These are phyloP conservation scores for Lagorchestes hirsutus DNA, from an alignment of 2,797 vertebrate genomes.

Conservation along the genomic window DNA sequence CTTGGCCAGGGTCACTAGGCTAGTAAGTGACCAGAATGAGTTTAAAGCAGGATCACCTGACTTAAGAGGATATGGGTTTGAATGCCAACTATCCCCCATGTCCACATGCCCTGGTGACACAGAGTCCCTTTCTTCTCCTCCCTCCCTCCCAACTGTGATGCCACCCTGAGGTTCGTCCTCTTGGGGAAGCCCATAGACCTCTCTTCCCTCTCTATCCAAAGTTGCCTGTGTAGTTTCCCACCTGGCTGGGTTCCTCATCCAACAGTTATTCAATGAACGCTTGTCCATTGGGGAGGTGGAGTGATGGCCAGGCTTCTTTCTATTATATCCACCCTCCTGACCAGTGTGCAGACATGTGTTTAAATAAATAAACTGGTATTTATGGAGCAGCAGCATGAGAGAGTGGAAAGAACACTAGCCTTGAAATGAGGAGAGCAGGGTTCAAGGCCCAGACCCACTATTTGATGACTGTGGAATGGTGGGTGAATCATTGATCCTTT, in stretches of 20 bases:
- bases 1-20: neutral
- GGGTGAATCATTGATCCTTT: constrained; percentile 25
- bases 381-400: neutral
- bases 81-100: neutral
- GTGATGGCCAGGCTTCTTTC: neutral
- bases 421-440: constrained; percentile 10
- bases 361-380: constrained; percentile 33
- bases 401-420: constrained; percentile 35
- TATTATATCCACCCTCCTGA: neutral
- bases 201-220: constrained; percentile 40
- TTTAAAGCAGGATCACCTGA: neutral
- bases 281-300: neutral
- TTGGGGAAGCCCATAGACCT: neutral
- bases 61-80: neutral
- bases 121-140: neutral
- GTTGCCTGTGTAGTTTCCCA: constrained; percentile 3
- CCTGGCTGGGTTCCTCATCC: neutral
- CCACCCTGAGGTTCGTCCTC: neutral
- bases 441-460: constrained; percentile 29
- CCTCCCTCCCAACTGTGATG: neutral
- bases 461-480: constrained; percentile 4
- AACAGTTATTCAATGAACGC: neutral
- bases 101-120: neutral
- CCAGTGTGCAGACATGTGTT: neutral
- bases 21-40: neutral